Evolutionary conservation across 2,113 vertebrate species (phyloP).

Genomic region (Phaethon lepturus): DNA sequence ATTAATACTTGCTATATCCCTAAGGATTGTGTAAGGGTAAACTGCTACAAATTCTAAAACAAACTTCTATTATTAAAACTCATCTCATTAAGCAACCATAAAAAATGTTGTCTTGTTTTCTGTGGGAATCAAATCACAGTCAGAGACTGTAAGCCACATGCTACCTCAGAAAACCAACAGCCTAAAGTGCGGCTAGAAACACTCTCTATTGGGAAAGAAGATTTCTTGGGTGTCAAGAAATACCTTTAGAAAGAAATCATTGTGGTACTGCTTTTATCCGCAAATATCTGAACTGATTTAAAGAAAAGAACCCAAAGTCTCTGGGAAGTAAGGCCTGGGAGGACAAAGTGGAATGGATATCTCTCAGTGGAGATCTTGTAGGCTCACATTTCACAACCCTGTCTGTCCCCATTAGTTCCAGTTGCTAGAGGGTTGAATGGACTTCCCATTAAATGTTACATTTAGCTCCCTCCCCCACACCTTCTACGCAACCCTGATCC

Average conservation of each 20-base stretch:
- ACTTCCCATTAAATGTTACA: conserved; percentile 32
- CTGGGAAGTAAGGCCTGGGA: conserved; percentile 24
- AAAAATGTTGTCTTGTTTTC: neutral
- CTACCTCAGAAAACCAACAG: neutral
- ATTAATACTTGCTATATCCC: neutral
- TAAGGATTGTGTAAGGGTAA: neutral
- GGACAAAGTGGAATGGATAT: conserved; percentile 21
- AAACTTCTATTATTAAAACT: neutral
- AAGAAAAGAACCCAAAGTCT: neutral
- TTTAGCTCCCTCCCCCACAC: neutral
- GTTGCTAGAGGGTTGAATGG: conserved; percentile 25
- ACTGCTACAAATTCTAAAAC: neutral
- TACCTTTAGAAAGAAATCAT: neutral
- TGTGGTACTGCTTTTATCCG: neutral
- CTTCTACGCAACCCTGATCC: neutral
- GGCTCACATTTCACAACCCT: conserved; percentile 66
- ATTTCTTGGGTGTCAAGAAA: neutral
- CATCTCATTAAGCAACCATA: neutral
- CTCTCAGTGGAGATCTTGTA: conserved; percentile 40
- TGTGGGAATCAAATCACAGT: neutral
- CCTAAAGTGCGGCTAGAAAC: neutral
- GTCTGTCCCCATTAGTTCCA: conserved; percentile 71
- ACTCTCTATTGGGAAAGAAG: neutral
- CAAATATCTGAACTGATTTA: neutral
- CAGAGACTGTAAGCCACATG: neutral